Evolutionary conservation across 1,140 invertebrate genomes (phyloP).

Genomic region (Cecropterus lyciades): DNA sequence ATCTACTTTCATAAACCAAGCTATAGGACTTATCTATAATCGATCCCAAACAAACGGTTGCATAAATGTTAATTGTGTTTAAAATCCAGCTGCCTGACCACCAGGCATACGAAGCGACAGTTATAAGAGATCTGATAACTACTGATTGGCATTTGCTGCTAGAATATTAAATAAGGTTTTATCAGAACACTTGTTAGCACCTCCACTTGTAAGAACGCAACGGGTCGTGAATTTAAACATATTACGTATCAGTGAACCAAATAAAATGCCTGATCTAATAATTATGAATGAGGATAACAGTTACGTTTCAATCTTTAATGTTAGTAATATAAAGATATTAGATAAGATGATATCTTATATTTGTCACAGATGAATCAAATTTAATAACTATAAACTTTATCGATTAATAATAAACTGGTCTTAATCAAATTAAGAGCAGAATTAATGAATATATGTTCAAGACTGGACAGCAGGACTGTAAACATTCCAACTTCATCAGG

Average conservation of each 20-base stretch:
- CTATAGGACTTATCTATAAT: no score
- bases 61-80: constrained; percentile 10
- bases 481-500: constrained; percentile 8
- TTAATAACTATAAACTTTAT: no score
- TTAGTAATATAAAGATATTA: no score
- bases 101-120: constrained; percentile 15
- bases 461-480: no score
- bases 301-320: no score
- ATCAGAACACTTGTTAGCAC: constrained; percentile 18
- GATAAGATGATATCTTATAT: no score
- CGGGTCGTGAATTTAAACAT: background rate
- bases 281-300: no score
- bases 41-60: no score
- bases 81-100: constrained; percentile 15
- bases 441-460: no score
- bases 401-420: no score
- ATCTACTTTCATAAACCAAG: background rate
- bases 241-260: background rate
- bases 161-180: constrained; percentile 24
- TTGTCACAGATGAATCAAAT: no score
- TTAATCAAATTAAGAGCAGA: no score
- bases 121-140: constrained; percentile 28
- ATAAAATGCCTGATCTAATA: background rate
- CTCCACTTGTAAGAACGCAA: background rate
- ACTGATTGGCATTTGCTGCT: constrained; percentile 22